A percentile compares a stretch with the other conserved stretches of the same genome.
Evolutionary conservation across 2,113 vertebrate species (phyloP).

Genomic region (Dunckerocampus dactyliophorus): DNA sequence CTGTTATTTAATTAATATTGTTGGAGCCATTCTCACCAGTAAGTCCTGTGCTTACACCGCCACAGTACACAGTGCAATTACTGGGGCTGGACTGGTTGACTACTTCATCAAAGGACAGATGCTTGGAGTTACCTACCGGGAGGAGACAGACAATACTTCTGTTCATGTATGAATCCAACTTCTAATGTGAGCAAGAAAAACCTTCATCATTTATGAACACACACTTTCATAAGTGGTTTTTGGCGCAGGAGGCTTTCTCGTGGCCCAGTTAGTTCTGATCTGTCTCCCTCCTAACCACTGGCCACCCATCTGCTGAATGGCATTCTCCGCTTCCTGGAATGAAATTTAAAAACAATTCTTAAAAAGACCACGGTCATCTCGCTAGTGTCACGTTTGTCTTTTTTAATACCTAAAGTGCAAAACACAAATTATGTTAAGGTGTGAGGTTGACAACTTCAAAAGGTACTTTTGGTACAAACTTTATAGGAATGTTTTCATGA

Average conservation of each 20-base stretch:
- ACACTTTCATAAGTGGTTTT: constrained; percentile 90
- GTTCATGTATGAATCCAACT: neutral
- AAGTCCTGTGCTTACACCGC: constrained; percentile 89
- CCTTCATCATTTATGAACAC: constrained; percentile 35
- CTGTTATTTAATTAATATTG: neutral
- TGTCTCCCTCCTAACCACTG: constrained; percentile 98
- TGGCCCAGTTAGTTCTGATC: constrained; percentile 98
- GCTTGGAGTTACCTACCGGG: constrained; percentile 82
- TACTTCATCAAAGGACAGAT: constrained; percentile 93
- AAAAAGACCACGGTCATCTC: neutral
- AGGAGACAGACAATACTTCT: neutral
- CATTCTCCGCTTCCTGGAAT: constrained; percentile 90
- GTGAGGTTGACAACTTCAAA: neutral
- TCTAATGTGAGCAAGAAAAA: neutral
- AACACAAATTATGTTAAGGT: neutral
- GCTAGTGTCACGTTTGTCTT: neutral
- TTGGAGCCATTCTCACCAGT: constrained; percentile 74
- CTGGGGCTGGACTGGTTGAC: constrained; percentile 95
- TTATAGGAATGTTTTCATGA: no score
- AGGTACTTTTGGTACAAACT: no score
- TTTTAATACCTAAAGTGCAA: neutral
- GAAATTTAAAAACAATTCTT: neutral
- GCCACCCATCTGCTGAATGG: constrained; percentile 98
- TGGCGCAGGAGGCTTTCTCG: constrained; percentile 93
- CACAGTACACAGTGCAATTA: constrained; percentile 98